A percentile compares a stretch with the other conserved stretches of the same genome.
Evolutionary conservation across 2,113 vertebrate species (phyloP).

Genomic region (rabbit (Oryctolagus cuniculus)): mOryCun1.1 NC_091435.1:141983001-141983500

Average conservation of each 20-base stretch:
- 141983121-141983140: too few species aligned
- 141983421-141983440: neutral
- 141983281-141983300: neutral
- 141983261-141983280: too few species aligned
- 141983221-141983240: neutral
- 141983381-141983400: neutral
- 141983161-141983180: neutral
- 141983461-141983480: neutral
- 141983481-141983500: neutral
- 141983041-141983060: too few species aligned
- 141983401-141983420: slow-evolving; percentile 13
- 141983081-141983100: too few species aligned
- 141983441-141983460: neutral
- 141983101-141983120: too few species aligned
- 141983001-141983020: too few species aligned
- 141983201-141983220: neutral
- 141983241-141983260: too few species aligned
- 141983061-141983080: too few species aligned
- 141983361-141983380: neutral
- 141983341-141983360: neutral
- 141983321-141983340: neutral
- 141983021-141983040: too few species aligned
- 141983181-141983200: neutral
- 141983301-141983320: neutral
- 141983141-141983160: too few species aligned